These are phyloP conservation scores for Lasioglossum leucozonium DNA, from an alignment of 2,888 invertebrate species.

Conservation along the genomic window DNA sequence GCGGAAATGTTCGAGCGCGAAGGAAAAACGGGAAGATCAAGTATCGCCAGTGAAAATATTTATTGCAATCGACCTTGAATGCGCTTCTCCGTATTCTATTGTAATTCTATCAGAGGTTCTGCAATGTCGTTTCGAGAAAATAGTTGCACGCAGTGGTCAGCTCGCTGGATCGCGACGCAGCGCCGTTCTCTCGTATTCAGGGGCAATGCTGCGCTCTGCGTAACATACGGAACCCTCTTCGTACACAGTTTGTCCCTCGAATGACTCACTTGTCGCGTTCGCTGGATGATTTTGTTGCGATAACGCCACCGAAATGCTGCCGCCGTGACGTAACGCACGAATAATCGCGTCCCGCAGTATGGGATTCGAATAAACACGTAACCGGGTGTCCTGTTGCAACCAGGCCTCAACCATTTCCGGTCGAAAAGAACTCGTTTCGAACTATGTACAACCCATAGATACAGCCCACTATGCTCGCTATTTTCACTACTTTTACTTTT, in stretches of 20 bases:
- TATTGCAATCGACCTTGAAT: neutral
- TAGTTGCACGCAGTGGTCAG: neutral
- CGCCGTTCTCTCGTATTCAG: neutral
- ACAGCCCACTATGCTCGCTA: neutral
- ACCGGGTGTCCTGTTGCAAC: neutral
- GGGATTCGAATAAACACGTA: neutral
- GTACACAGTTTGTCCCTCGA: conserved; percentile 10
- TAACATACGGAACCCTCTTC: neutral
- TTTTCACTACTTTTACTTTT: neutral
- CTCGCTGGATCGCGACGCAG: neutral
- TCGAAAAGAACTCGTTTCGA: neutral
- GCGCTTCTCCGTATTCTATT: too few relatives aligned
- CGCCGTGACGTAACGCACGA: conserved; percentile 31
- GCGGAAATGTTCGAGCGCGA: neutral
- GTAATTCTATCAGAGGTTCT: neutral
- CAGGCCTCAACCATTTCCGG: neutral
- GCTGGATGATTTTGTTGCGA: conserved; percentile 24
- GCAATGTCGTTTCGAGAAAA: neutral
- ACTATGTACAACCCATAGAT: neutral
- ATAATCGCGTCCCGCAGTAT: neutral
- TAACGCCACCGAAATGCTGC: conserved; percentile 14
- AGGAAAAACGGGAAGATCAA: neutral
- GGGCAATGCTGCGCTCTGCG: conserved; percentile 32
- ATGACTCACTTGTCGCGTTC: conserved; percentile 47
- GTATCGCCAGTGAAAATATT: neutral